phyloP scores from a whole-genome alignment of 2,113 vertebrate species.

The Actenoides hombroni region DNA sequence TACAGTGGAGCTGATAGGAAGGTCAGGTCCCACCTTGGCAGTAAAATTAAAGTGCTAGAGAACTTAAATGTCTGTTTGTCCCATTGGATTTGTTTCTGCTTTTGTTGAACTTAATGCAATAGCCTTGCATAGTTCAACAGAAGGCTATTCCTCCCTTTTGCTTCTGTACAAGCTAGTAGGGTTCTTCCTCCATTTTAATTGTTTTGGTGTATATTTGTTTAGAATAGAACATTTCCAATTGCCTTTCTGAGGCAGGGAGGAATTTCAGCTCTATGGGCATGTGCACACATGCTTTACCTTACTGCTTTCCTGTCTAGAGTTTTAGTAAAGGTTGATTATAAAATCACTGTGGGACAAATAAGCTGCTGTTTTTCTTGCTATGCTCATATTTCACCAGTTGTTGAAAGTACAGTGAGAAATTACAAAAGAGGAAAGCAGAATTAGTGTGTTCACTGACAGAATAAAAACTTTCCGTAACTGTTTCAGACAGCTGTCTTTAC shows the following conservation, averaged over 20 bases:
- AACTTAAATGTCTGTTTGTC: background rate
- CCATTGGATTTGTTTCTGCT: background rate
- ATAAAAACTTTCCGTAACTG: background rate
- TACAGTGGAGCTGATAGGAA: background rate
- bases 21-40: background rate
- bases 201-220: background rate
- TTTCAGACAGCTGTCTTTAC: background rate
- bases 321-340: background rate
- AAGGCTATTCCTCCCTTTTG: background rate
- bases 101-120: background rate
- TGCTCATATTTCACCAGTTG: background rate
- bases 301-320: too few species aligned
- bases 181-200: background rate
- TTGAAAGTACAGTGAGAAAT: background rate
- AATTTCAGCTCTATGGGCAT: background rate
- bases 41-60: background rate
- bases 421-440: background rate
- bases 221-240: background rate
- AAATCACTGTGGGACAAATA: background rate
- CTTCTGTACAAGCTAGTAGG: background rate
- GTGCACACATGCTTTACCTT: background rate
- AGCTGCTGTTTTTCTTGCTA: background rate
- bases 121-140: background rate
- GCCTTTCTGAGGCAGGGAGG: background rate
- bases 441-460: background rate